Evolutionary conservation across 2,888 invertebrate genomes (phyloP).

Genomic region (Lasius fuliginosus): DNA sequence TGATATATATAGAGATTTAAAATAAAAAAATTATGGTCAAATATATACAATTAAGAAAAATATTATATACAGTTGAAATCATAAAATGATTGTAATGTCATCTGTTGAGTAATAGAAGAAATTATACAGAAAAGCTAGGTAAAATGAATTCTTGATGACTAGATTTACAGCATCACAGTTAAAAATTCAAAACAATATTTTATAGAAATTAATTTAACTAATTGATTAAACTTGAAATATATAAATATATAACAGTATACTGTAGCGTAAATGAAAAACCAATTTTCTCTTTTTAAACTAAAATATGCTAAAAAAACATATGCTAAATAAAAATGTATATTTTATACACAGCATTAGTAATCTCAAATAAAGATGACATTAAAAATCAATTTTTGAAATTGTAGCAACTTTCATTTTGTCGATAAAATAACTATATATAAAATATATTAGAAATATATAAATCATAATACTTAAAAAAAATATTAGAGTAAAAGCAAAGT

Average conservation of each 20-base stretch:
- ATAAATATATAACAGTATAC: neutral
- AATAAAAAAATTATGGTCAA: neutral
- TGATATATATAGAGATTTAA: too few species aligned
- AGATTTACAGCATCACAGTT: neutral
- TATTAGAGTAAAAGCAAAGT: neutral
- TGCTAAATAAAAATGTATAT: too few species aligned
- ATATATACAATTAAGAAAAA: neutral
- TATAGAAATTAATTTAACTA: neutral
- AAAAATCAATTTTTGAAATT: neutral
- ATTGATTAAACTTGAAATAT: neutral
- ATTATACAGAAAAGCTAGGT: neutral
- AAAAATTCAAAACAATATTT: neutral
- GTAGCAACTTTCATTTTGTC: neutral
- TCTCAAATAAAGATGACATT: neutral
- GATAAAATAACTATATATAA: neutral
- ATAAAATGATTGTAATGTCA: neutral
- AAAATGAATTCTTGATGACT: constrained; percentile 2
- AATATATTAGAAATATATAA: constrained; percentile 12
- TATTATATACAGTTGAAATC: neutral
- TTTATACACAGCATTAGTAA: neutral
- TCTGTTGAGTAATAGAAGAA: neutral
- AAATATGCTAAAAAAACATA: too few species aligned
- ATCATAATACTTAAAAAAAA: neutral
- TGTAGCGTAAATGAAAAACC: neutral
- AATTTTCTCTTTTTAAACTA: neutral